Conservation (phyloP, 2,113 vertebrate genomes). For the Amazona vittata region DNA sequence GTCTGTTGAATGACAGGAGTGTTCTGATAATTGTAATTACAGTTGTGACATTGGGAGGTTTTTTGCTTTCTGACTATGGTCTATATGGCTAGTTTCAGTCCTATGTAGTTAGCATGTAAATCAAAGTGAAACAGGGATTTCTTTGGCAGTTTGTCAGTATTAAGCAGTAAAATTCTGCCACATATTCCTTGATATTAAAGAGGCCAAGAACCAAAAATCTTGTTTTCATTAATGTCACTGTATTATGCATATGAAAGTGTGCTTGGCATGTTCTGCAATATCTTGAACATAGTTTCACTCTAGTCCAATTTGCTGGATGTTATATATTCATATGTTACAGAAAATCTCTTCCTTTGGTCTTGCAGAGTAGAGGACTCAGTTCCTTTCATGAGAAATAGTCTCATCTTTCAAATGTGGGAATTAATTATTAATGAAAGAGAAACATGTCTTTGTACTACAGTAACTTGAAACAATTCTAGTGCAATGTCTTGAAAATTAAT, state of each 20-base stretch:
- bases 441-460: background rate
- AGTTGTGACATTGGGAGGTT: background rate
- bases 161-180: background rate
- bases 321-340: background rate
- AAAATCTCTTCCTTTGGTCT: background rate
- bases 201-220: background rate
- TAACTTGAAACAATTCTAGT: slow-evolving; percentile 2
- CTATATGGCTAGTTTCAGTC: background rate
- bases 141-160: background rate
- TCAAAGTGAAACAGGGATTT: background rate
- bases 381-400: background rate
- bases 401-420: background rate
- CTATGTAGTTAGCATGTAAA: background rate
- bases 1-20: background rate
- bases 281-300: background rate
- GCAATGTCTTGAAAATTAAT: background rate
- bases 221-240: background rate
- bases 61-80: background rate
- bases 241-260: background rate
- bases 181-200: background rate
- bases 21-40: background rate
- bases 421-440: slow-evolving; percentile 30
- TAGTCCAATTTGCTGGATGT: slow-evolving; percentile 1
- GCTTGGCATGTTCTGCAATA: background rate
- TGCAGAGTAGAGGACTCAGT: background rate